A percentile compares a stretch with the other conserved stretches of the same genome.
These are phyloP conservation scores for Phalangium opilio DNA, from an alignment of 2,888 invertebrate genomes.

Conservation along the genomic window DNA sequence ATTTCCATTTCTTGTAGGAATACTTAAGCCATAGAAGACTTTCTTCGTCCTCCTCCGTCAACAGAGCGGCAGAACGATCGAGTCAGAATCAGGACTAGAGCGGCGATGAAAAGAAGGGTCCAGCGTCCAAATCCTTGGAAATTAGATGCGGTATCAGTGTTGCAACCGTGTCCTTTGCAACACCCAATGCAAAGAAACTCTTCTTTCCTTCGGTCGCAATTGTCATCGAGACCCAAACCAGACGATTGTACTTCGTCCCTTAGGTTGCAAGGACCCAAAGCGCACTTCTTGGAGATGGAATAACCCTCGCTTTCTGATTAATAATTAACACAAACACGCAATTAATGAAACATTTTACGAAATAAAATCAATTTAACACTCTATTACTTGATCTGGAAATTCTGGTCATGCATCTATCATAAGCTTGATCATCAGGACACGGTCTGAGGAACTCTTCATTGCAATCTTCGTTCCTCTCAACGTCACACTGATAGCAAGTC, in stretches of 20 bases:
- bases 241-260: constrained; percentile 16
- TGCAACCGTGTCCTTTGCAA: constrained; percentile 23
- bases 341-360: too few species aligned
- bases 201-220: constrained; percentile 21
- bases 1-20: too few species aligned
- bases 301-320: constrained; percentile 6
- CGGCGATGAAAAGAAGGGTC: too few species aligned
- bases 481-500: constrained; percentile 16
- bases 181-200: constrained; percentile 22
- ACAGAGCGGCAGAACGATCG: too few species aligned
- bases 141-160: constrained; percentile 13
- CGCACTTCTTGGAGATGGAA: constrained; percentile 21
- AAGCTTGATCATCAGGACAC: constrained; percentile 13
- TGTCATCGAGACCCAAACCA: constrained; percentile 16
- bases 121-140: too few species aligned
- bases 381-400: constrained; percentile 14
- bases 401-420: constrained; percentile 15
- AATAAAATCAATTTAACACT: background rate
- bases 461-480: constrained; percentile 8
- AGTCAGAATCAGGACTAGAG: too few species aligned
- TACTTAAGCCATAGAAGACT: too few species aligned
- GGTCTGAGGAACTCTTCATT: constrained; percentile 11
- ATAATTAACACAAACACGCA: too few species aligned
- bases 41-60: too few species aligned
- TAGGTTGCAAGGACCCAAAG: constrained; percentile 22